Evolutionary conservation across 2,797 vertebrate genomes (phyloP).

Genomic region (Streptopelia turtur): DNA sequence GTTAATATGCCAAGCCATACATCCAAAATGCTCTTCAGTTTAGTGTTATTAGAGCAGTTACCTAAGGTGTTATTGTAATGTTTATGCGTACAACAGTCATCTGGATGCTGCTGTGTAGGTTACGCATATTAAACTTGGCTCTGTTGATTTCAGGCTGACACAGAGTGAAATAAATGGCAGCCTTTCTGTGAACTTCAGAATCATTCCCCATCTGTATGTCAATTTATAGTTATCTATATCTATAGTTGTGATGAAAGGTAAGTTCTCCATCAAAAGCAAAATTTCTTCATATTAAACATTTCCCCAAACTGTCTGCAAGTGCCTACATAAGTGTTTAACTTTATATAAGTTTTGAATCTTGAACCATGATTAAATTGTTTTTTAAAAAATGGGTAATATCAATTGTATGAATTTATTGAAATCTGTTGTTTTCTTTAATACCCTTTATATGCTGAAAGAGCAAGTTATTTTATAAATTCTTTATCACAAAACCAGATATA

Average conservation of each 20-base stretch:
- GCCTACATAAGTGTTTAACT: neutral
- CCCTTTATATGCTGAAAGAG: neutral
- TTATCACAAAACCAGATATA: neutral
- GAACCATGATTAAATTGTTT: neutral
- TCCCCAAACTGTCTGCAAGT: neutral
- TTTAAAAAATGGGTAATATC: neutral
- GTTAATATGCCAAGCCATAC: slow-evolving; percentile 48
- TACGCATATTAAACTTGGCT: neutral
- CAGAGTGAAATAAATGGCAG: neutral
- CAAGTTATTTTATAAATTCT: neutral
- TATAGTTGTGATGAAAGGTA: neutral
- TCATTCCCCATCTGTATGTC: too few species aligned
- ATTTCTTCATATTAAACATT: neutral
- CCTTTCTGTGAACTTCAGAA: neutral
- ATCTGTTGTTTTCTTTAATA: neutral
- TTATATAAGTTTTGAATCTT: neutral
- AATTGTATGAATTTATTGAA: neutral
- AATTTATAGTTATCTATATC: neutral
- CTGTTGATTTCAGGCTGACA: neutral
- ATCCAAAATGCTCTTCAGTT: slow-evolving; percentile 35
- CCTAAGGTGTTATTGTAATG: neutral
- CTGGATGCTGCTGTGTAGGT: neutral
- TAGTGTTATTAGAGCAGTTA: slow-evolving; percentile 10
- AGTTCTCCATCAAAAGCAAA: neutral
- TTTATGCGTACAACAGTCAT: neutral